Evolutionary conservation across 30 jellyfish, hydroid and myxozoan species (phyloP), one percentile per base, ranked within the genome.

Genomic region (Aurelia coerulea): DNA sequence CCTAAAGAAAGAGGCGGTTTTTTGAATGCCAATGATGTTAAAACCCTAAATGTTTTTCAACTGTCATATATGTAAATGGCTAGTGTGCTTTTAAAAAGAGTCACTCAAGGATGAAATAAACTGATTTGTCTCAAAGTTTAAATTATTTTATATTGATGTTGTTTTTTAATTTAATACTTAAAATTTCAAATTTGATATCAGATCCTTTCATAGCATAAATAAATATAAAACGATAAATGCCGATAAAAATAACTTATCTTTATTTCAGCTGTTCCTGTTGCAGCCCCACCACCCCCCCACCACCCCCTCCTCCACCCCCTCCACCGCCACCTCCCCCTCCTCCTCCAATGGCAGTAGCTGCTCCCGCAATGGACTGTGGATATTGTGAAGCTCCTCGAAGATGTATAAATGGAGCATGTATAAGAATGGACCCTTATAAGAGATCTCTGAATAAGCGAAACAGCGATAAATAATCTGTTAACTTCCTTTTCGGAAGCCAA

Each of bases 261-360:
- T 32, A 19, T 58, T 42, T 39, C 73, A 69, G 82, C 91, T 14
- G 79, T 68, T 37, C 84, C 88, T 2, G 90, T 86, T 29, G 87
- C 90, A 35, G 74, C 96, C 5, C 96, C 97, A 10, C 93, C 93
- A 31, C 96, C 97, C 10, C 96, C 5, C 96, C 97, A 10, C 93
- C 93, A 31, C 96, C 97, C 10, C 93, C 97, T 17, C 90, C 87
- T 0, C 91, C 90, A 5, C 87, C 90, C 1, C 90, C 96, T 0
- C 91, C 96, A 16, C 96, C 91, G 0, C 96, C 91, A 18, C 91
- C 91, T 33, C 96, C 96, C 5, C 97, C 95, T 42, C 96, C 97
- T 0, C 95, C 97, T 12, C 87, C 93, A n/a, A 68, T 91, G 50
- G 70, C 67, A 2, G 72, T 73, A 18, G 87, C 96, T 18, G 81